A percentile compares a stretch with the other conserved stretches of the same genome.
Evolutionary conservation across 2,888 invertebrate genomes (phyloP).

Genomic region (Chloromyia formosa): DNA sequence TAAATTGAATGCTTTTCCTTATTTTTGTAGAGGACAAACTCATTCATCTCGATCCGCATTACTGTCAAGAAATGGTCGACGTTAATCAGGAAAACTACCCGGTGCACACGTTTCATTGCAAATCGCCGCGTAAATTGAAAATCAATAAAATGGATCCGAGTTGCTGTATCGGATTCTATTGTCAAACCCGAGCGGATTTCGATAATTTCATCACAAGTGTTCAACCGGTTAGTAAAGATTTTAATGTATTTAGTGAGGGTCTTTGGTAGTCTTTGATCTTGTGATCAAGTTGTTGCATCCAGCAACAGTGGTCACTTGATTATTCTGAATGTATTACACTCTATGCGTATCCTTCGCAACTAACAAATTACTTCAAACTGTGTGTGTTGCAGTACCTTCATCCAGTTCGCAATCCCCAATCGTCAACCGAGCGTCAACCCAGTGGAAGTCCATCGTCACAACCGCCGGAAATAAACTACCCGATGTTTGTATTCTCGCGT

Average conservation of each 20-base stretch:
- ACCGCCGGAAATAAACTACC: constrained; percentile 70
- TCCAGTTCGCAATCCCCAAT: constrained; percentile 57
- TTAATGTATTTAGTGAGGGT: not conserved
- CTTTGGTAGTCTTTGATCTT: too few relatives aligned
- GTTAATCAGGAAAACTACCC: constrained; percentile 82
- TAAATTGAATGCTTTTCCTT: constrained; percentile 11
- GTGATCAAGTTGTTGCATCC: too few relatives aligned
- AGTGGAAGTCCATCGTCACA: constrained; percentile 14
- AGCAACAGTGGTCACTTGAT: too few relatives aligned
- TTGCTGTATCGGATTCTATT: constrained; percentile 91
- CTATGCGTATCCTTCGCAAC: too few relatives aligned
- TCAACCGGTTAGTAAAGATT: constrained; percentile 67
- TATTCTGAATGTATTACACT: not conserved
- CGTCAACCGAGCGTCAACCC: not conserved
- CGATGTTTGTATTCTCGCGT: constrained; percentile 82
- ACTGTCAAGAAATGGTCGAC: constrained; percentile 91
- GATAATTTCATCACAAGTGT: constrained; percentile 77
- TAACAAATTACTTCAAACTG: too few relatives aligned
- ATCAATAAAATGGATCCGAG: constrained; percentile 91
- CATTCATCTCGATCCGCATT: constrained; percentile 93
- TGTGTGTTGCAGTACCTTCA: constrained; percentile 65
- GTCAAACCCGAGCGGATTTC: constrained; percentile 78
- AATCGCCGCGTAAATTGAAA: constrained; percentile 85
- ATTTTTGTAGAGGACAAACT: constrained; percentile 78
- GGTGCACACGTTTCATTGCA: constrained; percentile 83